phyloP scores from a whole-genome alignment of 2,888 invertebrate species.

The Drosophila neutralis region DNA sequence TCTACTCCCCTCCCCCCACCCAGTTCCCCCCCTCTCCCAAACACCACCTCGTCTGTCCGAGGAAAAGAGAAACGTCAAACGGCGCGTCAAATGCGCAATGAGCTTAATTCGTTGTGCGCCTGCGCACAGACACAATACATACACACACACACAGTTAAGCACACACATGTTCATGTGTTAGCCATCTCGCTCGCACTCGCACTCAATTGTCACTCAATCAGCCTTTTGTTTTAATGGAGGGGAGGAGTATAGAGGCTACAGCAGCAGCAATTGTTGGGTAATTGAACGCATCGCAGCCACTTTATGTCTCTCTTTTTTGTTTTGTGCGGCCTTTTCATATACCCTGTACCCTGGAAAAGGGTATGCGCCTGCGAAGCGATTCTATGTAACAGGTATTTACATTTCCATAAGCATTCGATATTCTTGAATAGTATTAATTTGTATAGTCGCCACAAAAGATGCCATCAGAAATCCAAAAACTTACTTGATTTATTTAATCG shows the following conservation, averaged over 20 bases:
- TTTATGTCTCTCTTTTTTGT: slow-evolving; percentile 36
- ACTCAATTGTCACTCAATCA: slow-evolving; percentile 59
- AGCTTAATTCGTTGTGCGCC: slow-evolving; percentile 74
- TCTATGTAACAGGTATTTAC: background rate
- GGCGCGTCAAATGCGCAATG: slow-evolving; percentile 82
- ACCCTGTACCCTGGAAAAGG: slow-evolving; percentile 20
- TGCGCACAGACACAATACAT: slow-evolving; percentile 38
- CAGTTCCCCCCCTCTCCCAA: background rate
- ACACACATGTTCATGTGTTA: background rate
- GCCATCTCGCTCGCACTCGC: slow-evolving; percentile 44
- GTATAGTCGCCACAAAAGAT: background rate
- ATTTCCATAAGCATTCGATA: background rate
- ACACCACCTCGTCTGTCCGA: slow-evolving; percentile 15
- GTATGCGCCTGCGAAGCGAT: background rate
- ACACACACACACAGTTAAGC: background rate
- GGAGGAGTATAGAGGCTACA: background rate
- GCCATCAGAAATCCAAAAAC: background rate
- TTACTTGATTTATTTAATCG: background rate
- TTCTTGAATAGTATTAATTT: background rate
- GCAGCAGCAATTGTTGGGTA: slow-evolving; percentile 45
- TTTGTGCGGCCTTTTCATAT: slow-evolving; percentile 16
- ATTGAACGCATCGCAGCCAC: slow-evolving; percentile 68
- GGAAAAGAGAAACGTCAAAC: slow-evolving; percentile 78
- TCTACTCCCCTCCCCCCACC: background rate
- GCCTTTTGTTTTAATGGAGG: slow-evolving; percentile 66